Evolutionary conservation across 1,140 invertebrate species (phyloP).

Genomic region (Drosophila sturtevanti): DNA sequence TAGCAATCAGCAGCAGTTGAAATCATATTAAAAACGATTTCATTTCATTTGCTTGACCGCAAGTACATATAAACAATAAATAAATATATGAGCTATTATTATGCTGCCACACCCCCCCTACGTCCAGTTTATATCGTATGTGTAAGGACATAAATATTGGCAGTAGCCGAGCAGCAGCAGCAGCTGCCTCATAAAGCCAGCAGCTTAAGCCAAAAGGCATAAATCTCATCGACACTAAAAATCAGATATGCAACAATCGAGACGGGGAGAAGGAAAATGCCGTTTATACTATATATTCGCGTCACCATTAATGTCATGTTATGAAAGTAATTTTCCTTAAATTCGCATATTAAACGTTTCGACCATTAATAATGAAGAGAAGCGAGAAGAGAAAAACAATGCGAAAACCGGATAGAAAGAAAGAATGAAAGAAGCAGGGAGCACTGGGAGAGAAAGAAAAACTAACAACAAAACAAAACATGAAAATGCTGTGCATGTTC

Average conservation of each 20-base stretch:
- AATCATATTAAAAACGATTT: constrained; percentile 57
- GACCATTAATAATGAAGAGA: constrained; percentile 64
- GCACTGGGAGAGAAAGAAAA: constrained; percentile 4
- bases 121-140: constrained; percentile 34
- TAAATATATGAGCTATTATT: constrained; percentile 38
- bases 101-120: constrained; percentile 2
- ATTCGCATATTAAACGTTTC: constrained; percentile 79
- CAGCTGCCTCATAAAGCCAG: constrained; percentile 54
- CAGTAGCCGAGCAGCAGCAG: constrained; percentile 9
- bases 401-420: neutral
- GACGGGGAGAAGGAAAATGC: neutral
- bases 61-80: constrained; percentile 54
- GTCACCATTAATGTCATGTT: constrained; percentile 75
- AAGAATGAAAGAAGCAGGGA: neutral
- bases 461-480: constrained; percentile 47
- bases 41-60: constrained; percentile 49
- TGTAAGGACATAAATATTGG: constrained; percentile 51
- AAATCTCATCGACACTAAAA: constrained; percentile 80
- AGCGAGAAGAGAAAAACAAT: too few species aligned
- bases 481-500: constrained; percentile 79
- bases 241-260: constrained; percentile 58
- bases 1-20: constrained; percentile 35
- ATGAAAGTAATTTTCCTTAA: constrained; percentile 80
- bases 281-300: constrained; percentile 43
- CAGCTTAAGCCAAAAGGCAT: constrained; percentile 63